These are phyloP conservation scores for Passer domesticus DNA, from an alignment of 2,113 vertebrate species.

Conservation along the genomic window DNA sequence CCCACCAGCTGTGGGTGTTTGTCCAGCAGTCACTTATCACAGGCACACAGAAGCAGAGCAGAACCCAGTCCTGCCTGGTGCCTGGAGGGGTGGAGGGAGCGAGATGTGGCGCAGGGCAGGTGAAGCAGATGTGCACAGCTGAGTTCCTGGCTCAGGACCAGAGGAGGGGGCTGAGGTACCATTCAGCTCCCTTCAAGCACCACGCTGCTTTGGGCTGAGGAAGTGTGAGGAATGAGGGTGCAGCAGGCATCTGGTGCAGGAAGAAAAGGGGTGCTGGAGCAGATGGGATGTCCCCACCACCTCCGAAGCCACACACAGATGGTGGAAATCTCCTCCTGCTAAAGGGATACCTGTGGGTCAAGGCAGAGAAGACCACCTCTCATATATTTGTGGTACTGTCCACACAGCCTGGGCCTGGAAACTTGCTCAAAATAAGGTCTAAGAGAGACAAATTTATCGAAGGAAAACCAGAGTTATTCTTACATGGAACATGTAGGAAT, in stretches of 20 bases:
- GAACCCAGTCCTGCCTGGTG: neutral
- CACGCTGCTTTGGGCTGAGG: fast-evolving
- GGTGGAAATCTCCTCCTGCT: neutral
- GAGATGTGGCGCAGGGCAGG: fast-evolving
- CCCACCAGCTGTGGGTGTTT: neutral
- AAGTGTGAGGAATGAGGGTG: neutral
- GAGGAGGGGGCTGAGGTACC: neutral
- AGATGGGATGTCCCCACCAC: fast-evolving
- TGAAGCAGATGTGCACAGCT: neutral
- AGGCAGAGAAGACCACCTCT: neutral
- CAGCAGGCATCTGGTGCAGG: fast-evolving
- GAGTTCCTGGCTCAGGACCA: neutral
- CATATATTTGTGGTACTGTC: fast-evolving
- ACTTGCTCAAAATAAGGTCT: neutral
- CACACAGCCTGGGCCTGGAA: neutral
- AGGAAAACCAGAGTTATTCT: neutral
- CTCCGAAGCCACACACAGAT: neutral
- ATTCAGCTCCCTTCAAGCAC: neutral
- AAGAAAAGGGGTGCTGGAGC: fast-evolving
- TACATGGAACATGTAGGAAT: neutral
- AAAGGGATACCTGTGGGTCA: neutral
- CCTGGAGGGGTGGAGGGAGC: neutral
- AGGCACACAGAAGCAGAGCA: neutral
- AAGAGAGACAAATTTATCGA: neutral
- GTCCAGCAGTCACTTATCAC: neutral